Conservation (phyloP, 92 coral and sea anemone species). For the Umimayanthus kanabou region DNA sequence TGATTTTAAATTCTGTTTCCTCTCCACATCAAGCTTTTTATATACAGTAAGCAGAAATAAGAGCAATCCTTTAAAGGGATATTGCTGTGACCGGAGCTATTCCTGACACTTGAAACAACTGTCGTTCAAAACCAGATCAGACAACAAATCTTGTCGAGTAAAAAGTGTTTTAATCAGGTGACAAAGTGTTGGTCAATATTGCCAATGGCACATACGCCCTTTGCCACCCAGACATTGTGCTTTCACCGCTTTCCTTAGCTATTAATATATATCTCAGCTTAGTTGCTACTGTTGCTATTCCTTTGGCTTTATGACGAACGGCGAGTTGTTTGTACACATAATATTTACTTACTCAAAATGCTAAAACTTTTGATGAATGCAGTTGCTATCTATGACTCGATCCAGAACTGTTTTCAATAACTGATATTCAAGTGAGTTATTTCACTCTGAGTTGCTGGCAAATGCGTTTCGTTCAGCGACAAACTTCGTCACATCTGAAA, state of each 20-base stretch:
- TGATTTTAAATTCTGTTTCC: neutral
- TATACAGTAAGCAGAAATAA: neutral
- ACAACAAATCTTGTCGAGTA: constrained; percentile 1
- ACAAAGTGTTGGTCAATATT: neutral
- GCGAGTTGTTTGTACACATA: neutral
- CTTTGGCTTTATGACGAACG: neutral
- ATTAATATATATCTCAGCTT: too few species aligned
- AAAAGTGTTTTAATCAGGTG: constrained; percentile 23
- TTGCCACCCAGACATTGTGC: neutral
- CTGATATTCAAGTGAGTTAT: neutral
- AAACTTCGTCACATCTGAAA: neutral
- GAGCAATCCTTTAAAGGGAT: neutral
- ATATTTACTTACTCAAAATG: neutral
- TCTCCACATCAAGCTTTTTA: neutral
- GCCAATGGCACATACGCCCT: neutral
- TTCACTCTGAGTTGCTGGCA: neutral
- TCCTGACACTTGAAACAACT: neutral
- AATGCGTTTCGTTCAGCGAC: neutral
- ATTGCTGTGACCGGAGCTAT: neutral
- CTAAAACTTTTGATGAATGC: neutral
- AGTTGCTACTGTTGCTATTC: neutral
- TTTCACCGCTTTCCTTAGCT: too few species aligned
- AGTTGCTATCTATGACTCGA: neutral
- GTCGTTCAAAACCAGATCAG: constrained; percentile 7
- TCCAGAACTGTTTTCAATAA: neutral